phyloP scores from a whole-genome alignment of 2,797 vertebrate species.

The Mormyrus hasselquistii region DNA sequence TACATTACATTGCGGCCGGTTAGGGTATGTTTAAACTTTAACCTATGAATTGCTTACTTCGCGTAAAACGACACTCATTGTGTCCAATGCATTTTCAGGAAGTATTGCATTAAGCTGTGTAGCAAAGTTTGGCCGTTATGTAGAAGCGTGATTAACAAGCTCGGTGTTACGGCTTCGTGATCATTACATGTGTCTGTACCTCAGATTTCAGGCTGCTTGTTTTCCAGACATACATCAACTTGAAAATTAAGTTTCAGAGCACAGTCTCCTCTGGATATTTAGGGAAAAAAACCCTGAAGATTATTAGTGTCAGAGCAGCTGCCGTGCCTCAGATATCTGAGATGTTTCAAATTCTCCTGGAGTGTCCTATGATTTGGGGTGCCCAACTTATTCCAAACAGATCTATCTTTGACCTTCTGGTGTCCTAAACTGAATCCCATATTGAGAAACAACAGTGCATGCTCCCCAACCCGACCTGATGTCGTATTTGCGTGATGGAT shows the following conservation, averaged over 20 bases:
- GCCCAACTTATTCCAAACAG: not conserved
- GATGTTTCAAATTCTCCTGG: conserved; percentile 4
- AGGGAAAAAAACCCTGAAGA: not conserved
- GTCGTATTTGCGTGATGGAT: not conserved
- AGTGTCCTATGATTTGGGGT: not conserved
- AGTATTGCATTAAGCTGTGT: not conserved
- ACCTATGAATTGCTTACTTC: not conserved
- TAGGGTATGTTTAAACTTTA: not conserved
- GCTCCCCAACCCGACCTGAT: not conserved
- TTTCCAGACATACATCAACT: not conserved
- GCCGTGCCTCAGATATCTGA: not conserved
- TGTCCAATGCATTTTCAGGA: not conserved
- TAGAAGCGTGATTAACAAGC: not conserved
- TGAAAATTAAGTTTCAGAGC: not conserved
- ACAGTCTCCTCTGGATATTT: not conserved
- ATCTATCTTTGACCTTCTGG: not conserved
- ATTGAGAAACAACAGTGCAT: not conserved
- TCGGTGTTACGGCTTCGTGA: not conserved
- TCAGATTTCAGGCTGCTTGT: not conserved
- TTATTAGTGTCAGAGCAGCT: not conserved
- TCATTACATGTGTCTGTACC: not conserved
- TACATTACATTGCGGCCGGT: not conserved
- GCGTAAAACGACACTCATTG: not conserved
- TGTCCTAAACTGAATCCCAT: not conserved
- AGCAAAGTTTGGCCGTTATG: not conserved